phyloP scores from a whole-genome alignment of 2,888 invertebrate species.

The Theodoxus fluviatilis region DNA sequence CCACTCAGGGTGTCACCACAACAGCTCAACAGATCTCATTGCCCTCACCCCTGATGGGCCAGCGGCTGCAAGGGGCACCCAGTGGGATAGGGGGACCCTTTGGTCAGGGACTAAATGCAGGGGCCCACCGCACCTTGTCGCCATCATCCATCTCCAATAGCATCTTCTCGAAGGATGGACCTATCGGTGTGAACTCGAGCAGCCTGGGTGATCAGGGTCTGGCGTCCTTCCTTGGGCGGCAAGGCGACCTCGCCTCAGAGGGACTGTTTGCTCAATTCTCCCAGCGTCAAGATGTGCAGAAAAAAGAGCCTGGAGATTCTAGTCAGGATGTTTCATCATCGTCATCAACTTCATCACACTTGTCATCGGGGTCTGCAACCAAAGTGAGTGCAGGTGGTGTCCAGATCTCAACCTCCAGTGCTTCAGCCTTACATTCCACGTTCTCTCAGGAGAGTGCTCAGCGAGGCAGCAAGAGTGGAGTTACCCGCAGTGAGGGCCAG shows the following conservation, averaged over 20 bases:
- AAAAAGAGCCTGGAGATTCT: conserved; percentile 18
- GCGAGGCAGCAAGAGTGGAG: not conserved
- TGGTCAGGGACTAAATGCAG: conserved; percentile 26
- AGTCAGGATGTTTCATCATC: conserved; percentile 5
- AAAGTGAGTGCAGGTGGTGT: not conserved
- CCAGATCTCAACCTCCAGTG: conserved; percentile 26
- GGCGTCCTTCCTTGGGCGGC: conserved; percentile 77
- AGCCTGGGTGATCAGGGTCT: conserved; percentile 76
- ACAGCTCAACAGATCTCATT: conserved; percentile 33
- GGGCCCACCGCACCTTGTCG: not conserved
- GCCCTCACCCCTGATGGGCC: conserved; percentile 29
- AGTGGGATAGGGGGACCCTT: conserved; percentile 28
- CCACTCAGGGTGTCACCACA: conserved; percentile 31
- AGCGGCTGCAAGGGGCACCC: conserved; percentile 28
- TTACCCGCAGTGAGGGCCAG: not conserved
- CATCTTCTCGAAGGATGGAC: conserved; percentile 36
- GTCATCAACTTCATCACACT: not conserved
- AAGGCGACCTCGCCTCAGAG: conserved; percentile 74
- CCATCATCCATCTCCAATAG: conserved; percentile 29
- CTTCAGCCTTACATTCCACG: conserved; percentile 37
- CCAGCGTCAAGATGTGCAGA: conserved; percentile 25
- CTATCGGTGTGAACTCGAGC: conserved; percentile 36
- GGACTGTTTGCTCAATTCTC: conserved; percentile 83
- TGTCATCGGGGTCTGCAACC: not conserved
- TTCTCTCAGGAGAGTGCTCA: conserved; percentile 30